Evolutionary conservation across 2,113 vertebrate genomes (phyloP).

Genomic region (Sclerurus mexicanus): DNA sequence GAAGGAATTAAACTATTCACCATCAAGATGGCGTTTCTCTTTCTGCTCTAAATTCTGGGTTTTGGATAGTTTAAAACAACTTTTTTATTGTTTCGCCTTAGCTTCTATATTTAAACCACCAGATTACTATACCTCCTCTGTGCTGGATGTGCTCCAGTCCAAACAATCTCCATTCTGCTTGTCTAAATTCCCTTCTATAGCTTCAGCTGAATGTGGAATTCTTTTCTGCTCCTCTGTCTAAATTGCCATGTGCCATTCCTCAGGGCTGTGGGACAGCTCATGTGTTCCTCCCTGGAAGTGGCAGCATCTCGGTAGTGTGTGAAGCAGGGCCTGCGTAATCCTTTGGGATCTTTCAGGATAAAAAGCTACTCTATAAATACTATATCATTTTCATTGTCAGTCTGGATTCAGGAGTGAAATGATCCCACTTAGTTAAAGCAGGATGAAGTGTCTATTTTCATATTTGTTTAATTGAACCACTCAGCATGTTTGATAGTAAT

Average conservation of each 20-base stretch:
- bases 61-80: neutral
- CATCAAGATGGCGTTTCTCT: accelerated
- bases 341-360: slow-evolving; percentile 33
- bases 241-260: neutral
- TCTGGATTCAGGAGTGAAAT: slow-evolving; percentile 26
- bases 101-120: neutral
- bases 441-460: slow-evolving; percentile 67
- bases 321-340: neutral
- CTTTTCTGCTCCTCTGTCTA: neutral
- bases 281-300: neutral
- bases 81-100: neutral
- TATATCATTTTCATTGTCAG: slow-evolving; percentile 41
- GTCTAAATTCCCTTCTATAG: neutral
- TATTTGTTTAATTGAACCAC: slow-evolving; percentile 70
- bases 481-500: slow-evolving; percentile 34
- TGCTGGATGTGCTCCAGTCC: slow-evolving; percentile 33
- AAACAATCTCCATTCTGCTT: slow-evolving; percentile 10
- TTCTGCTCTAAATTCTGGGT: neutral
- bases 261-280: neutral
- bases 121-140: neutral
- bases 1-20: neutral
- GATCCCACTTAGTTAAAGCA: slow-evolving; percentile 53
- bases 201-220: slow-evolving; percentile 2
- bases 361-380: slow-evolving; percentile 42
- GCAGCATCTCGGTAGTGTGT: neutral